Percentiles rank a stretch among this genome's conserved stretches.
Conservation (phyloP, 2,113 vertebrate species). For the Syngnathus scovelli region DNA sequence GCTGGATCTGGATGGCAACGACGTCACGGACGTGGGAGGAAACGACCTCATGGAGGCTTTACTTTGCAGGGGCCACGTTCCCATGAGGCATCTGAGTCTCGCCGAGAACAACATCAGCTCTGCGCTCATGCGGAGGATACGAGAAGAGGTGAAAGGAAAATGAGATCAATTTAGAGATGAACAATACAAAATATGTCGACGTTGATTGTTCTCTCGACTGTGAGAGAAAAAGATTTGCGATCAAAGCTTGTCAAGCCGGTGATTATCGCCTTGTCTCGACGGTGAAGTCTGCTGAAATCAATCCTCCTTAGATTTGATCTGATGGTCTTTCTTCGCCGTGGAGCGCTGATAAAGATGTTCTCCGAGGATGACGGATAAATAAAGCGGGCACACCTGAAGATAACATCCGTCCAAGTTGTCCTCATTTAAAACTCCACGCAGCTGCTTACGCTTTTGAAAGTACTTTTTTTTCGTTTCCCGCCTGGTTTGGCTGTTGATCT, state of each 20-base stretch:
- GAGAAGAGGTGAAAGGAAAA: constrained; percentile 48
- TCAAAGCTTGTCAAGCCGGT: constrained; percentile 70
- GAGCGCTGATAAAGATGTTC: constrained; percentile 43
- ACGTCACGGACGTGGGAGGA: constrained; percentile 69
- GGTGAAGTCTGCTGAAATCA: constrained; percentile 52
- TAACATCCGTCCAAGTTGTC: constrained; percentile 41
- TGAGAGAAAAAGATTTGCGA: constrained; percentile 59
- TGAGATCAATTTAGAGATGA: constrained; percentile 9
- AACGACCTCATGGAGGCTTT: constrained; percentile 66
- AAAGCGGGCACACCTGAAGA: constrained; percentile 49
- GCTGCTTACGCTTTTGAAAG: background rate
- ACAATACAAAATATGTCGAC: too few relatives aligned
- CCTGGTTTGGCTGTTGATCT: constrained; percentile 12
- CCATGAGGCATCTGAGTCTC: constrained; percentile 66
- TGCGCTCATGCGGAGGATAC: constrained; percentile 63
- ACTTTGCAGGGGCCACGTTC: constrained; percentile 39
- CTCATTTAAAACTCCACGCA: constrained; percentile 3
- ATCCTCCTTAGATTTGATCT: constrained; percentile 49
- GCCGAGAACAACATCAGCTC: constrained; percentile 68
- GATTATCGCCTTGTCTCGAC: constrained; percentile 56
- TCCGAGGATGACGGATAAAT: constrained; percentile 54
- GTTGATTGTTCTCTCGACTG: constrained; percentile 55
- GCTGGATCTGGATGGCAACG: constrained; percentile 72
- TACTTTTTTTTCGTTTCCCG: constrained; percentile 4
- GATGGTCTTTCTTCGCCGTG: constrained; percentile 41